Conservation (phyloP, 2,113 vertebrate species). For the Centropus bengalensis region DNA sequence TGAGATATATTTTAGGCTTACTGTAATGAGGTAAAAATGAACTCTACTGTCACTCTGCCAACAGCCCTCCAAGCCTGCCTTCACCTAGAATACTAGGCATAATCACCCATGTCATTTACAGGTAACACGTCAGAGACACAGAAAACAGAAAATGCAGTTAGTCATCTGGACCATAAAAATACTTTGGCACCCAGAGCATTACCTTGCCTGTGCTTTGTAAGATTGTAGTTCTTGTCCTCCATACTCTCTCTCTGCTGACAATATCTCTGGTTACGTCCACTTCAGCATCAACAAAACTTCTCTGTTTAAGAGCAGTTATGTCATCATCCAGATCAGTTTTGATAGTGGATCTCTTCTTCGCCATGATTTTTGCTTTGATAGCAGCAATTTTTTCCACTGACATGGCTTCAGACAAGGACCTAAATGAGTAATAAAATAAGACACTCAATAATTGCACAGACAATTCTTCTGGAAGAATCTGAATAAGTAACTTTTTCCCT, state of each 20-base stretch:
- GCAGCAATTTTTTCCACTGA: constrained; percentile 99
- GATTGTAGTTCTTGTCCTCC: constrained; percentile 97
- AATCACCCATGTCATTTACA: not conserved
- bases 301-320: constrained; percentile 93
- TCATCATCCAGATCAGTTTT: constrained; percentile 98
- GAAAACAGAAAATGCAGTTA: not conserved
- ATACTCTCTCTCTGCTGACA: constrained; percentile 96
- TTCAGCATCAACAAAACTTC: constrained; percentile 98
- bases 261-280: constrained; percentile 98
- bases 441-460: not conserved
- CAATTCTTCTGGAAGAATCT: not conserved
- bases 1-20: not conserved
- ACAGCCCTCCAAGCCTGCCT: not conserved
- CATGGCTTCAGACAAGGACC: constrained; percentile 98
- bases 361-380: constrained; percentile 99
- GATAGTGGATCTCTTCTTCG: constrained; percentile 98
- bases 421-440: constrained; percentile 66
- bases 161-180: not conserved
- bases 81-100: not conserved
- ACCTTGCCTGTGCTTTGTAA: constrained; percentile 98
- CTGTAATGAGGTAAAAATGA: not conserved
- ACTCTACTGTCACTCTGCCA: not conserved
- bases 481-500: not conserved
- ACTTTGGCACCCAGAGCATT: not conserved
- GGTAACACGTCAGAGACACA: not conserved